Conservation (phyloP, 2,113 vertebrate species). For the Leucopternis melanops region DNA sequence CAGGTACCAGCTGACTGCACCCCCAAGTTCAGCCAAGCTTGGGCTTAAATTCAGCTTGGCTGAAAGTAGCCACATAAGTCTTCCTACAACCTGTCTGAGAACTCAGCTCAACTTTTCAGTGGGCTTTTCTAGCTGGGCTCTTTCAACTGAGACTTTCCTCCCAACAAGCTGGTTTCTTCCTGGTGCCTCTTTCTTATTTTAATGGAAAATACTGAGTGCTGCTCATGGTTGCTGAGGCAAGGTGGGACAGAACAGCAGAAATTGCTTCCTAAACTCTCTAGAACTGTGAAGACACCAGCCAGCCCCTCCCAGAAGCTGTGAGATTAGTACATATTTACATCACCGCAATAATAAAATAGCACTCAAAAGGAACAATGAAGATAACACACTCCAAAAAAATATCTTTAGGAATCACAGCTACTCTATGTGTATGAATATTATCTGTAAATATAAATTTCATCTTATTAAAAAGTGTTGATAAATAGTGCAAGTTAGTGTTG, state of each 20-base stretch:
- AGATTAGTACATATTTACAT: neutral
- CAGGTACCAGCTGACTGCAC: neutral
- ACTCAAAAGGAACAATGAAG: neutral
- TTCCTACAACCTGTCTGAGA: neutral
- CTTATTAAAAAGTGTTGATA: conserved; percentile 18
- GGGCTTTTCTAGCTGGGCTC: neutral
- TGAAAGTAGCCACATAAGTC: neutral
- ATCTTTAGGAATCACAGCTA: neutral
- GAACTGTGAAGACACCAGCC: neutral
- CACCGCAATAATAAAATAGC: neutral
- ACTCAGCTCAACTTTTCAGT: neutral
- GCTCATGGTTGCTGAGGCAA: neutral
- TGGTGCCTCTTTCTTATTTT: neutral
- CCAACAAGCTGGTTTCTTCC: neutral
- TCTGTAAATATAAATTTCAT: neutral
- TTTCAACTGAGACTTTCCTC: neutral
- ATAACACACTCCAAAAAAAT: neutral
- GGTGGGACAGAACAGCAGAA: neutral
- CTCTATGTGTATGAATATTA: neutral
- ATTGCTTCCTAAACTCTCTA: neutral
- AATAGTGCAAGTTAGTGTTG: neutral
- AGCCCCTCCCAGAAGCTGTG: neutral
- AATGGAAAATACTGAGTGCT: neutral
- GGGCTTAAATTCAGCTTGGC: neutral
- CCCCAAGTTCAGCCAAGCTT: neutral